phyloP scores from a whole-genome alignment of 2,113 vertebrate species.

The Perognathus longimembris region DNA sequence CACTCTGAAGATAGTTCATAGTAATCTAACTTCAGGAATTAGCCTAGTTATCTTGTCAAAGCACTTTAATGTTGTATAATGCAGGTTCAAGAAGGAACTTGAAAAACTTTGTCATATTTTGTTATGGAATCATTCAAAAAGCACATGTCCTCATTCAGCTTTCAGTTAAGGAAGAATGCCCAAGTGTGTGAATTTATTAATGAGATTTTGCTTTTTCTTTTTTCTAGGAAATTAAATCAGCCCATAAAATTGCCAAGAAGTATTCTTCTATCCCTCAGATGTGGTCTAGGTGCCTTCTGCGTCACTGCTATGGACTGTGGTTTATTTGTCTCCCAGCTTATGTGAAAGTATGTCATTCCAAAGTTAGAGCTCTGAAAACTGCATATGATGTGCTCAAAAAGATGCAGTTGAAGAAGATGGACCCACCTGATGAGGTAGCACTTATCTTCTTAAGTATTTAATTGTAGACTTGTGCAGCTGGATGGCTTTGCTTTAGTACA shows the following conservation, averaged over 20 bases:
- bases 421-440: conserved; percentile 96
- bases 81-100: conserved; percentile 37
- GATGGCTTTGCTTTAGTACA: background rate
- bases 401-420: conserved; percentile 97
- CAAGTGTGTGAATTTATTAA: conserved; percentile 49
- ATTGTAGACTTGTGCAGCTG: background rate
- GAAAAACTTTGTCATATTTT: conserved; percentile 46
- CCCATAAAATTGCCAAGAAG: conserved; percentile 96
- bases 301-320: conserved; percentile 97
- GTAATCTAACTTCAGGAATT: conserved; percentile 30
- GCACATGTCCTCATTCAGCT: background rate
- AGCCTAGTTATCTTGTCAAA: conserved; percentile 35
- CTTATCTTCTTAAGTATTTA: background rate
- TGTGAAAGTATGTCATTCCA: conserved; percentile 94
- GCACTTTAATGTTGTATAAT: conserved; percentile 26
- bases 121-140: conserved; percentile 12
- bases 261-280: conserved; percentile 97
- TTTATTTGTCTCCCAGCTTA: conserved; percentile 98
- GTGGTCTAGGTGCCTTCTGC: conserved; percentile 98
- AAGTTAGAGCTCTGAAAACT: conserved; percentile 95
- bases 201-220: conserved; percentile 56
- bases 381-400: conserved; percentile 96
- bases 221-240: conserved; percentile 95
- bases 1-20: conserved; percentile 18
- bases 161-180: conserved; percentile 58